phyloP scores from a whole-genome alignment of 1,140 invertebrate genomes.

The Phthorimaea operculella region DNA sequence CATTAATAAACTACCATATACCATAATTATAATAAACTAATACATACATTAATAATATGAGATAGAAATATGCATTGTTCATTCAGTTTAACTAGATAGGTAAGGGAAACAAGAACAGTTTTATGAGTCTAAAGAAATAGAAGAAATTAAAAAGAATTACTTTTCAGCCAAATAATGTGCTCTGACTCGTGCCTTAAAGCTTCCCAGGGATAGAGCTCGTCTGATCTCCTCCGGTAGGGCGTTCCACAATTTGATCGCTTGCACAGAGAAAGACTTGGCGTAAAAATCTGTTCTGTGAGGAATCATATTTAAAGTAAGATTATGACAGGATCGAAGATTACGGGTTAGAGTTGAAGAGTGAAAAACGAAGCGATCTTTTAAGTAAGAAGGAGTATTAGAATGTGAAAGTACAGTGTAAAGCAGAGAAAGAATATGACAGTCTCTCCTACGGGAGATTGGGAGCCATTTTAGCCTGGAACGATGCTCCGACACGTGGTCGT shows the following conservation, averaged over 20 bases:
- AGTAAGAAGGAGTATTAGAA: not conserved
- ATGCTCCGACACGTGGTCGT: constrained; percentile 5
- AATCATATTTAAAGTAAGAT: not conserved
- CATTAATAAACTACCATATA: too few relatives aligned
- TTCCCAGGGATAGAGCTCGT: not conserved
- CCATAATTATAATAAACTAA: too few relatives aligned
- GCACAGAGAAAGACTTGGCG: not conserved
- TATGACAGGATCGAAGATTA: not conserved
- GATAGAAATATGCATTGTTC: too few relatives aligned
- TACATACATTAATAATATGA: too few relatives aligned
- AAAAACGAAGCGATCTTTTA: constrained; percentile 4
- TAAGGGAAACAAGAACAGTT: too few relatives aligned
- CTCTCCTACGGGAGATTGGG: not conserved
- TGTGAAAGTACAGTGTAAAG: not conserved
- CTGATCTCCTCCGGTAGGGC: not conserved
- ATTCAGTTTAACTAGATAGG: too few relatives aligned
- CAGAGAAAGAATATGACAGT: not conserved
- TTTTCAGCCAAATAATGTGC: not conserved
- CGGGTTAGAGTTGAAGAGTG: not conserved
- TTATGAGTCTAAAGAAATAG: too few relatives aligned
- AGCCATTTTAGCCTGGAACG: constrained; percentile 2
- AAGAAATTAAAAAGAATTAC: too few relatives aligned
- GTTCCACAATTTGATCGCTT: not conserved
- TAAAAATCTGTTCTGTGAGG: not conserved
- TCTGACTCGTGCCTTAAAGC: not conserved